Base-by-base conservation (phyloP, 2,888 invertebrate species). In the Halictus quadricinctus region DNA sequence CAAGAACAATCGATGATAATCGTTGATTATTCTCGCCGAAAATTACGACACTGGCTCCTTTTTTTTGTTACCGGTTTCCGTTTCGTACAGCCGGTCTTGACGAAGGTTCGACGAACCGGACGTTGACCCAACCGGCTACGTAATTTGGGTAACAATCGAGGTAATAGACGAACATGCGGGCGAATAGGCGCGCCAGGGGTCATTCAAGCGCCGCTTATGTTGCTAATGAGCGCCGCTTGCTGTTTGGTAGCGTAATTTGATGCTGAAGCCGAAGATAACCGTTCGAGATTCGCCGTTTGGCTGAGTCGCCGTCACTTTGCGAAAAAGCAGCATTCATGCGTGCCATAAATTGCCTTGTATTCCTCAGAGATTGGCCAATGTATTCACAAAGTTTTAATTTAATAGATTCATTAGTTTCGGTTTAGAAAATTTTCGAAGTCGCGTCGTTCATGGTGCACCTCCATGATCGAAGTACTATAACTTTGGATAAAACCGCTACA, bases 1-100 rank as follows among this genome's bases (percentile, higher is more conserved):
- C 36, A 41, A 25, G 77, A 83, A 89, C 85, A 81, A 90, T 88
- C 81, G 75, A 74, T 72, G 82, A 90, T 85, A 83, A 88, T 84
- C 80, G 74, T 73, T 72, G 84, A 84, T 84, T 83, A 80, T 82
- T 72, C 12, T 72, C 10, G 76, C 60, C 73, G 50, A 77, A 83
- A 87, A 83, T 79, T 70, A 41, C 72, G 5, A 72, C 48, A 58
- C 54, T n/a, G 8, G 15, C 10, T 10, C 29, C 29, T 10, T 46
- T n/a, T 29, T 50, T 3, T 29, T 54, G 21, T 15, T 41, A 8
- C 21, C 36, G 1, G 21, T 29, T 41, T 46, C n/a, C 15, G 69
- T 50, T 54, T n/a, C 21, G 48, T 21, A 58, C 60, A 50, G 18
- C n/a, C n/a, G 46, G 43, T 78, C 76, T 76, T 36, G 43, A 46